Base-by-base conservation (phyloP, 2,888 invertebrate species). In the Ormyrus thymus region DNA sequence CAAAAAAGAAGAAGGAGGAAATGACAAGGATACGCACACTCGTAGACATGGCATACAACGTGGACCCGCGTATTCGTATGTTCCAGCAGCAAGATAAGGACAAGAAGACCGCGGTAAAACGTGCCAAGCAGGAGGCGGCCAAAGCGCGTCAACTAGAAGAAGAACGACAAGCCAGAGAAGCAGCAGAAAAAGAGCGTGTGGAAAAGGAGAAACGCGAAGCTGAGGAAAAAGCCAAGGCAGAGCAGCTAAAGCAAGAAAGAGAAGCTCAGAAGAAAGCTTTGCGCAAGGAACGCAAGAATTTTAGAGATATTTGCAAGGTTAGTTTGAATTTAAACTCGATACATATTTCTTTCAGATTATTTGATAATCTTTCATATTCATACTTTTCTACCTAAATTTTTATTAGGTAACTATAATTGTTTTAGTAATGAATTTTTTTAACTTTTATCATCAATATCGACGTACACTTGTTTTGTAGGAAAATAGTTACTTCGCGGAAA, bases 1-100 rank as follows among this genome's bases (percentile, higher is more conserved):
- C 96, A 53, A 96, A 98, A 87, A 93, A 96, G 87, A 98, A 98
- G 91, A 99, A 99, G 90, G 98, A 99, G 88, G 99, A 99, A 92
- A 97, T 97, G 95, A 92, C 95, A 0, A 92, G 99, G 83, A 95
- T 99, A 84, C 92, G 99, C 11, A 93, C 93, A 64, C 91, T 99
- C 74, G 98, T 99, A 69, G 99, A 99, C 88, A 92, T 96, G 89
- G 97, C 98, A 0, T 99, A 99, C 90, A 94, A 95, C 83, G 94
- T 95, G 88, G 99, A 99, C 91, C 98, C 98, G 0, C 92, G 99
- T 84, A 97, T 99, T 86, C 94, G 93, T 76, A 94, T 94, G 84
- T 98, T 98, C 90, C 98, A 97, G 86, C 97, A 97, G 85, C 97
- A 98, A 76, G 98, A 98, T 83, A 97, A 96, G 86, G 96, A 97